Evolutionary conservation across 2,113 vertebrate genomes (phyloP).

Genomic region (Callorhinus ursinus): DNA sequence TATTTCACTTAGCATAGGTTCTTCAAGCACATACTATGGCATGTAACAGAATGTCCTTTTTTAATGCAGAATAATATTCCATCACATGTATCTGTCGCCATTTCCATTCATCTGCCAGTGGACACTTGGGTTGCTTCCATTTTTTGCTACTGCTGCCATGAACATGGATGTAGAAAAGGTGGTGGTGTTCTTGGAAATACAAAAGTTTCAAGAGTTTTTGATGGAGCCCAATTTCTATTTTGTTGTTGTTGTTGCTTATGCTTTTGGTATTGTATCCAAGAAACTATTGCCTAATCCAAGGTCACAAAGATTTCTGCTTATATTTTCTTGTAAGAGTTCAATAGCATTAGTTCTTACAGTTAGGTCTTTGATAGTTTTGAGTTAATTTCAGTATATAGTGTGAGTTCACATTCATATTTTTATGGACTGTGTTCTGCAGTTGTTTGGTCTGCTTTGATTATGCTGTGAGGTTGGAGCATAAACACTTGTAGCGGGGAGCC

Average conservation of each 20-base stretch:
- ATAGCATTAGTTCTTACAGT: background rate
- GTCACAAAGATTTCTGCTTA: background rate
- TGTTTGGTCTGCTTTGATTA: background rate
- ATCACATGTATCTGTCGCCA: background rate
- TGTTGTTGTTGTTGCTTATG: background rate
- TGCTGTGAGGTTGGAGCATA: background rate
- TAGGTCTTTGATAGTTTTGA: slow-evolving; percentile 1
- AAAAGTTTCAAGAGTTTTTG: background rate
- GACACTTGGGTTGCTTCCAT: background rate
- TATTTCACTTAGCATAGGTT: background rate
- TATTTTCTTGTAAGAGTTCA: slow-evolving; percentile 28
- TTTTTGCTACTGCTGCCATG: background rate
- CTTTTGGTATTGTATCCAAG: background rate
- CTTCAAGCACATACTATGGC: background rate
- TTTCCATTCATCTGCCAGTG: background rate
- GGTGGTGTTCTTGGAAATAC: background rate
- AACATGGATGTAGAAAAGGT: background rate
- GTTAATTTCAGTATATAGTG: background rate
- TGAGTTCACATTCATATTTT: background rate
- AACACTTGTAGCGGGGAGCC: background rate
- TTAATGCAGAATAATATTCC: background rate
- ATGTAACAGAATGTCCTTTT: background rate
- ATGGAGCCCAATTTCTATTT: background rate
- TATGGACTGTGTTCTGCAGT: background rate
- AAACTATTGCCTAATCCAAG: background rate